Base-by-base conservation (phyloP, 2,113 vertebrate genomes). In the Stegastes partitus region DNA sequence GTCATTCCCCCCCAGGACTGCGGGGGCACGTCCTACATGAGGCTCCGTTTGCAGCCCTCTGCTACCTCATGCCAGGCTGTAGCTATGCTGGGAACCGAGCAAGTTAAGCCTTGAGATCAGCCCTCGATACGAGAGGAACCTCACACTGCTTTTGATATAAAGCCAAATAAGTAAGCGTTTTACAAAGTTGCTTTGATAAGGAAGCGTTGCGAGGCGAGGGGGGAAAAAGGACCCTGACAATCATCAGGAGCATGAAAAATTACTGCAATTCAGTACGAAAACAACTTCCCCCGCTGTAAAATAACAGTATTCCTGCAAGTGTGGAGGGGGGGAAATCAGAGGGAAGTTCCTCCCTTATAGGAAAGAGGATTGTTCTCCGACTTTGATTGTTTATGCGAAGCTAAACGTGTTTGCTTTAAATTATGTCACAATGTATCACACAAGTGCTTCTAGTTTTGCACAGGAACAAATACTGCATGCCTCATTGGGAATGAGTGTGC, bases 381-480 rank as follows among this genome's bases (percentile, higher is more conserved):
- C 68, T 82, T 72, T 71, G 68, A 82, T 84, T 92, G 88, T 93
- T 93, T 91, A 91, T 72, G 85, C 76, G 84, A 89, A 87, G 71
- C 80, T 84, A 81, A 83, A 87, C 82, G 73, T 91, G 87, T 93
- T 93, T 89, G 77, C 84, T 93, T 91, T 90, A 83, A 91, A 90
- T 90, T 88, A 91, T 91, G 75, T 87, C 83, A 91, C 86, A 87
- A 73, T 90, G 84, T 79, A 74, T 84, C 67, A 79, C 76, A 73
- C 68, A 73, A 84, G 76, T 49, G 62, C 57, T 76, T 87, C 78
- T 64, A 62, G 64, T 87, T 88, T 79, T 65, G 47, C 11, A 64
- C 82, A 85, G 89, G 81, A 91, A 90, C 82, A 92, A 90, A 89
- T 89, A 90, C 39, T 34, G 49, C 74, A 81, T 73, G 82, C 67